Evolutionary conservation across 2,113 vertebrate species (phyloP).

Genomic region (Sphyrna mokarran): DNA sequence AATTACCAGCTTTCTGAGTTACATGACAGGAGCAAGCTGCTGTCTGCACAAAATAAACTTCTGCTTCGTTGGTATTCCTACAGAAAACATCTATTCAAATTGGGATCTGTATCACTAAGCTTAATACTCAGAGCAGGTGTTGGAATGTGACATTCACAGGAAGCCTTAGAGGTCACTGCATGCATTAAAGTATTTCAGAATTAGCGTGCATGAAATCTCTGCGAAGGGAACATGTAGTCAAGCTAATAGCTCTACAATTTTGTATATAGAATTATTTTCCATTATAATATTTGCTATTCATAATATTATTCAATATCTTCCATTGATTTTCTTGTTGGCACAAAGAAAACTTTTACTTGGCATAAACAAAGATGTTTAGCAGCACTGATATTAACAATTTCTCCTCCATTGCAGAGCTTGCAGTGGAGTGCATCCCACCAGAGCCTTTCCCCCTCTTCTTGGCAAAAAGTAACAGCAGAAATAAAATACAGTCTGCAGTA

Average conservation of each 20-base stretch:
- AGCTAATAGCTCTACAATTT: neutral
- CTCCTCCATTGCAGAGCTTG: neutral
- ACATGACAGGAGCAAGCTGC: neutral
- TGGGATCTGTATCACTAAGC: neutral
- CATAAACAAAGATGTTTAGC: neutral
- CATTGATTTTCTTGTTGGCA: conserved; percentile 7
- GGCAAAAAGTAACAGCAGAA: neutral
- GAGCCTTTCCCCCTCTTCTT: neutral
- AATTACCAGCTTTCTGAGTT: neutral
- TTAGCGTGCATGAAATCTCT: neutral
- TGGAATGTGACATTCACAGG: neutral
- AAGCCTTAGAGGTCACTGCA: neutral
- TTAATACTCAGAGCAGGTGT: neutral
- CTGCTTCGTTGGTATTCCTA: neutral
- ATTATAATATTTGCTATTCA: neutral
- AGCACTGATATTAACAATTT: neutral
- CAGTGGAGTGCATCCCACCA: neutral
- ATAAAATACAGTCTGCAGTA: neutral
- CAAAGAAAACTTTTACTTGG: neutral
- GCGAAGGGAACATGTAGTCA: neutral
- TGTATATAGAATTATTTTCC: neutral
- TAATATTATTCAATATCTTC: neutral
- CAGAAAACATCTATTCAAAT: conserved; percentile 1
- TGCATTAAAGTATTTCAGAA: neutral
- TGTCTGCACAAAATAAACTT: conserved; percentile 5